Conservation (phyloP, 2,888 invertebrate genomes). For the Xylota sylvarum region DNA sequence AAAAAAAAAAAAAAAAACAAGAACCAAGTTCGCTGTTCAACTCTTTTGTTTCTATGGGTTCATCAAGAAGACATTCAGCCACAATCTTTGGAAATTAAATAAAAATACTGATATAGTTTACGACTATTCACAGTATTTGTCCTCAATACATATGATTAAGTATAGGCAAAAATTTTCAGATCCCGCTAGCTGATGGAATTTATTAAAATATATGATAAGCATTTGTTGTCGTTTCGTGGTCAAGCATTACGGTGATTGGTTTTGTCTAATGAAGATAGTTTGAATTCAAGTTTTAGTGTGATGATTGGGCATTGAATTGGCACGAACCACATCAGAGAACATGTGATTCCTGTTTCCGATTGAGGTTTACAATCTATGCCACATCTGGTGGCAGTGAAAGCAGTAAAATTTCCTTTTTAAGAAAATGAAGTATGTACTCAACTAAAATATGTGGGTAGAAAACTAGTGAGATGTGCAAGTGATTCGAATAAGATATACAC, state of each 20-base stretch:
- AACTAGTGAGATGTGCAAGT: too few species aligned
- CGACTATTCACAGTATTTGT: constrained; percentile 50
- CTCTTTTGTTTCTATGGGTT: constrained; percentile 56
- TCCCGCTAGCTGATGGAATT: constrained; percentile 56
- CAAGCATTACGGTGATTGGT: not conserved
- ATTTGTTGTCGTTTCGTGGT: constrained; percentile 11
- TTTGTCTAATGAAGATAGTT: not conserved
- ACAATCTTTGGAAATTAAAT: not conserved
- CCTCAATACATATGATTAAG: constrained; percentile 59
- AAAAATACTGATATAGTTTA: constrained; percentile 33
- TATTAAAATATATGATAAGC: constrained; percentile 42
- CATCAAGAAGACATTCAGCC: not conserved
- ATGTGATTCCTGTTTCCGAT: constrained; percentile 1
- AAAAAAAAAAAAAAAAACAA: too few species aligned
- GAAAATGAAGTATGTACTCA: not conserved
- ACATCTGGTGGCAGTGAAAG: not conserved
- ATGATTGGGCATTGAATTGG: not conserved
- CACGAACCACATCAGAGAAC: not conserved
- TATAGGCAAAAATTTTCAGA: constrained; percentile 32
- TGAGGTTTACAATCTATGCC: not conserved
- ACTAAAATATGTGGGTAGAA: not conserved
- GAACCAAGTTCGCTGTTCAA: constrained; percentile 51
- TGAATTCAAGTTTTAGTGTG: not conserved
- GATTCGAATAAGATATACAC: too few species aligned
- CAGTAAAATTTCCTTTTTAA: not conserved